These are phyloP conservation scores for Exaiptasia diaphana DNA, from an alignment of 64 coral and sea anemone genomes.

Conservation along the genomic window DNA sequence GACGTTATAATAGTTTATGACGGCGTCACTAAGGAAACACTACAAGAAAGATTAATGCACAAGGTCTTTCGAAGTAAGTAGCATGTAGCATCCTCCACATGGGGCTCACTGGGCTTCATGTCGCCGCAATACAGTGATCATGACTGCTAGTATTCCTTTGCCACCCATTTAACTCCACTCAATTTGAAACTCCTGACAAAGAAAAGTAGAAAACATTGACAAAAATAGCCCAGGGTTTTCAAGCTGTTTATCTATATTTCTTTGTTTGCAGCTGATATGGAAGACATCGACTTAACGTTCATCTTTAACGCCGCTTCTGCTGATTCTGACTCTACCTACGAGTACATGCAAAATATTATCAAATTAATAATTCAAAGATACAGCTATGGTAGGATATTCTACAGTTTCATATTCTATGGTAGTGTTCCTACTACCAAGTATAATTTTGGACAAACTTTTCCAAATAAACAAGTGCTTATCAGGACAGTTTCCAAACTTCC, in stretches of 20 bases:
- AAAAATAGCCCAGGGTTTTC: too few relatives aligned
- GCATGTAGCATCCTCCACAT: too few relatives aligned
- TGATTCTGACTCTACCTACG: background rate
- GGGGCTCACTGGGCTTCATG: too few relatives aligned
- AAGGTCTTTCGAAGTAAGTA: slow-evolving; percentile 12
- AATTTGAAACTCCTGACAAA: too few relatives aligned
- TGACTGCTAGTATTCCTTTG: too few relatives aligned
- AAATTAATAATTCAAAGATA: slow-evolving; percentile 25
- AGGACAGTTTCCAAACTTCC: background rate
- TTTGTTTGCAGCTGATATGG: slow-evolving; percentile 49
- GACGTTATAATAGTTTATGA: slow-evolving; percentile 28
- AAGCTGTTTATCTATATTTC: background rate
- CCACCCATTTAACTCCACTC: too few relatives aligned
- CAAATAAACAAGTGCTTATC: slow-evolving; percentile 8
- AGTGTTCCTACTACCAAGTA: background rate
- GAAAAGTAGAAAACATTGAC: too few relatives aligned
- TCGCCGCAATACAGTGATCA: too few relatives aligned
- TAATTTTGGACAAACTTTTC: slow-evolving; percentile 14
- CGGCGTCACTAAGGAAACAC: background rate
- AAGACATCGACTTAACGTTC: slow-evolving; percentile 55
- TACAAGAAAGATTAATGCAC: background rate
- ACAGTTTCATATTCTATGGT: slow-evolving; percentile 49
- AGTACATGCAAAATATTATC: slow-evolving; percentile 7
- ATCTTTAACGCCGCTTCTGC: slow-evolving; percentile 18
- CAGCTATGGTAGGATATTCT: slow-evolving; percentile 33